phyloP scores from a whole-genome alignment of 2,797 vertebrate genomes.

The Gallinago stenura region DNA sequence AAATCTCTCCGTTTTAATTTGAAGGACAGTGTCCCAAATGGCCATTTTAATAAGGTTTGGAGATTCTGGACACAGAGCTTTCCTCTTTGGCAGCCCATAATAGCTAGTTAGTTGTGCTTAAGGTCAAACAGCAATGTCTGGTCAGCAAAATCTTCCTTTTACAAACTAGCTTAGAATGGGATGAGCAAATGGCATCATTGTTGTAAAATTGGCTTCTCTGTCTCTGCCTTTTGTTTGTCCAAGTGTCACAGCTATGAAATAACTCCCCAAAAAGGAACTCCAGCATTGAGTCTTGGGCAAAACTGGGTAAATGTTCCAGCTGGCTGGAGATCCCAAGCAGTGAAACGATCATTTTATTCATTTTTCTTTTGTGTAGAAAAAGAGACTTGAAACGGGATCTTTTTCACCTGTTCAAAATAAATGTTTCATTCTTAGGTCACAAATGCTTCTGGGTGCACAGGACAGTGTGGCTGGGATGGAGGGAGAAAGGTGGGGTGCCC shows the following conservation, averaged over 20 bases:
- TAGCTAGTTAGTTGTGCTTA: slow-evolving; percentile 30
- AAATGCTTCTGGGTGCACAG: background rate
- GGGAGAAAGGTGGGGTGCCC: background rate
- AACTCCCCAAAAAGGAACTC: background rate
- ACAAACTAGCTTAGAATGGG: background rate
- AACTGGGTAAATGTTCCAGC: background rate
- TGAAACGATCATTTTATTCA: background rate
- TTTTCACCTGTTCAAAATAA: background rate
- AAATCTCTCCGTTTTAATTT: slow-evolving; percentile 12
- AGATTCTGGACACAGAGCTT: slow-evolving; percentile 3
- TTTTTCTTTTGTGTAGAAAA: background rate
- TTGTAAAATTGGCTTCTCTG: background rate
- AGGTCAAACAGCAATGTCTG: background rate
- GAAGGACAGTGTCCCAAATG: background rate
- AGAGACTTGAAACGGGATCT: background rate
- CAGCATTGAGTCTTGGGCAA: background rate
- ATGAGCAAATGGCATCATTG: background rate
- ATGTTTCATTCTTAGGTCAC: background rate
- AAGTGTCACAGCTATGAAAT: background rate
- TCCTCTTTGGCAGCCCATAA: slow-evolving; percentile 5
- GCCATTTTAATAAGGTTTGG: slow-evolving; percentile 24
- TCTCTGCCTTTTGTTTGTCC: background rate
- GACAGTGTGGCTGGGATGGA: background rate
- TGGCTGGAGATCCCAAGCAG: background rate
- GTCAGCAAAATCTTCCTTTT: slow-evolving; percentile 8